phyloP scores from a whole-genome alignment of 2,113 vertebrate genomes.

The Typhlomys cinereus region DNA sequence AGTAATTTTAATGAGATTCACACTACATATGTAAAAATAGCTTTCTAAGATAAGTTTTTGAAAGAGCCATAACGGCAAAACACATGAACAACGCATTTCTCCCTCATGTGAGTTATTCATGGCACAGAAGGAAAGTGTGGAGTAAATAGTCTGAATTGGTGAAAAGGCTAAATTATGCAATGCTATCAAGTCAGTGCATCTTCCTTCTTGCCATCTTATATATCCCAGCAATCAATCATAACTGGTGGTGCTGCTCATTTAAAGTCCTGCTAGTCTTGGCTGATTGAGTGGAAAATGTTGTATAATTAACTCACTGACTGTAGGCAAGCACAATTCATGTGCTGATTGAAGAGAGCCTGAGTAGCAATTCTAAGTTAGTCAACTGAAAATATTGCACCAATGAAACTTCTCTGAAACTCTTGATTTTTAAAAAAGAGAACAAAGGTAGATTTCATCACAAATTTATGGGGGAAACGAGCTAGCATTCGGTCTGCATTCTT shows the following conservation, averaged over 20 bases:
- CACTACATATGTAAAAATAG: neutral
- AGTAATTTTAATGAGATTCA: conserved; percentile 36
- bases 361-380: conserved; percentile 23
- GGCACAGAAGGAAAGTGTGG: neutral
- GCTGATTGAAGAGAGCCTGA: neutral
- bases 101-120: neutral
- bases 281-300: conserved; percentile 62
- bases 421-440: neutral
- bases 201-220: neutral
- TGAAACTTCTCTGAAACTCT: neutral
- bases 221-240: conserved; percentile 12
- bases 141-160: neutral
- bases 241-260: neutral
- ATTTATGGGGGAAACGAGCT: neutral
- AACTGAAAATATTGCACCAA: conserved; percentile 13
- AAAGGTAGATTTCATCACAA: conserved; percentile 34
- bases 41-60: conserved; percentile 16
- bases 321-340: conserved; percentile 39
- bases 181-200: neutral
- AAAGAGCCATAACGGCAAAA: neutral
- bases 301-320: conserved; percentile 62
- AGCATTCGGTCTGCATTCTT: neutral
- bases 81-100: neutral
- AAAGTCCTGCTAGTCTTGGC: conserved; percentile 30
- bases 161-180: conserved; percentile 39